Percentiles rank a stretch among this genome's conserved stretches.
Conservation (phyloP, 2,888 invertebrate genomes). For the Hydriomena furcata region DNA sequence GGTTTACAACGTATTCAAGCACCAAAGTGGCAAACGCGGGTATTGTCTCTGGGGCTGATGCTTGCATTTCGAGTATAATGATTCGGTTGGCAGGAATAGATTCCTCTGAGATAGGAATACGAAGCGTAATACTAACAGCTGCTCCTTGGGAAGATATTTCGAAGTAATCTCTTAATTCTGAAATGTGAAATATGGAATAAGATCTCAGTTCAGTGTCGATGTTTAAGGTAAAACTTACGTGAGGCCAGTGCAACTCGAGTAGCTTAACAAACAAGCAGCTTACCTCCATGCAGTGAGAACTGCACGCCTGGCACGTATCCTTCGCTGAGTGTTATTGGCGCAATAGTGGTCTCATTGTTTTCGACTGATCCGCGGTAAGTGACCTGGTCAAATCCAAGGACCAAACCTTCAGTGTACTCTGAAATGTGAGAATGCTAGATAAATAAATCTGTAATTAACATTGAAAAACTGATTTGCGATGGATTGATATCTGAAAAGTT, state of each 20-base stretch:
- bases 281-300: slow-evolving; percentile 29
- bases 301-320: slow-evolving; percentile 38
- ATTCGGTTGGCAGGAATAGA: slow-evolving; percentile 32
- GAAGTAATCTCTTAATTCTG: slow-evolving; percentile 32
- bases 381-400: slow-evolving; percentile 33
- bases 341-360: slow-evolving; percentile 26
- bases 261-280: background rate
- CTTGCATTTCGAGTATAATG: slow-evolving; percentile 24
- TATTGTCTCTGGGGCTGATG: slow-evolving; percentile 14
- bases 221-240: too few species aligned
- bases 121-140: slow-evolving; percentile 18
- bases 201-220: too few species aligned
- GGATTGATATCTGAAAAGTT: too few species aligned
- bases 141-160: slow-evolving; percentile 11
- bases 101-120: slow-evolving; percentile 16
- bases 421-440: slow-evolving; percentile 5
- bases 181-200: slow-evolving; percentile 1
- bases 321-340: slow-evolving; percentile 39
- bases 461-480: background rate
- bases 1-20: slow-evolving; percentile 4
- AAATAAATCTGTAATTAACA: too few species aligned
- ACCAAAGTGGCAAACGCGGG: slow-evolving; percentile 22
- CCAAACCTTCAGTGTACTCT: slow-evolving; percentile 23
- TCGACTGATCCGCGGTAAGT: slow-evolving; percentile 40
- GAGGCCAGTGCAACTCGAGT: too few species aligned